Conservation (phyloP, 2,888 invertebrate genomes). For the Thera obeliscata region DNA sequence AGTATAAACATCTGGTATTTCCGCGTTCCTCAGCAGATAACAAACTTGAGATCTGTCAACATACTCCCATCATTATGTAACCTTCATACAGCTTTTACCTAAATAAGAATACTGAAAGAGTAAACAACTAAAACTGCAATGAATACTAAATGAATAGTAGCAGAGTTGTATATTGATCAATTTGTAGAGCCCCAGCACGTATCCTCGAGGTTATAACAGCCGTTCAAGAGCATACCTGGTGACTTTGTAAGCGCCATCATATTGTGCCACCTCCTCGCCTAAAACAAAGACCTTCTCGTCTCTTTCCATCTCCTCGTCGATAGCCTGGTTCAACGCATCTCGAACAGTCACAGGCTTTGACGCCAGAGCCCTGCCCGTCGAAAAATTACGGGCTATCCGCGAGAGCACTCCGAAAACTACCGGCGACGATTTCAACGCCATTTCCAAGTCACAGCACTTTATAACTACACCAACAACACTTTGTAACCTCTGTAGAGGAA, state of each 20-base stretch:
- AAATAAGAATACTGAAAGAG: neutral
- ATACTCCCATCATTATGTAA: conserved; percentile 70
- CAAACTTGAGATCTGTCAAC: conserved; percentile 55
- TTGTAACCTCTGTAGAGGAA: conserved; percentile 46
- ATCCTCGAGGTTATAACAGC: conserved; percentile 40
- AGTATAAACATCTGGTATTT: conserved; percentile 27
- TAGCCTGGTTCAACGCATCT: conserved; percentile 97
- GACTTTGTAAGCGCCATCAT: conserved; percentile 99
- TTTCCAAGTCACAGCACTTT: conserved; percentile 61
- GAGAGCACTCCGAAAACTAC: conserved; percentile 63
- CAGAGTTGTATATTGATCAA: neutral
- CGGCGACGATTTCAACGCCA: conserved; percentile 80
- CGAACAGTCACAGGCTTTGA: conserved; percentile 94
- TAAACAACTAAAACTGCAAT: neutral
- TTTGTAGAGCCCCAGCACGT: neutral
- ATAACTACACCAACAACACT: conserved; percentile 49
- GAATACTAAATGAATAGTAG: neutral
- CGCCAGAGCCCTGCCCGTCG: conserved; percentile 68
- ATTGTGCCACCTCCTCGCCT: conserved; percentile 99
- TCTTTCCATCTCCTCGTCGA: conserved; percentile 98
- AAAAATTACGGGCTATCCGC: conserved; percentile 69
- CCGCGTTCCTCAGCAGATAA: conserved; percentile 19
- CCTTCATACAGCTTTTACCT: conserved; percentile 34
- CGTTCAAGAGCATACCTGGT: conserved; percentile 74
- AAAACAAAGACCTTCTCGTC: conserved; percentile 96